Evolutionary conservation across 2,888 invertebrate genomes (phyloP).

Genomic region (Hirtodrosophila confusa): DNA sequence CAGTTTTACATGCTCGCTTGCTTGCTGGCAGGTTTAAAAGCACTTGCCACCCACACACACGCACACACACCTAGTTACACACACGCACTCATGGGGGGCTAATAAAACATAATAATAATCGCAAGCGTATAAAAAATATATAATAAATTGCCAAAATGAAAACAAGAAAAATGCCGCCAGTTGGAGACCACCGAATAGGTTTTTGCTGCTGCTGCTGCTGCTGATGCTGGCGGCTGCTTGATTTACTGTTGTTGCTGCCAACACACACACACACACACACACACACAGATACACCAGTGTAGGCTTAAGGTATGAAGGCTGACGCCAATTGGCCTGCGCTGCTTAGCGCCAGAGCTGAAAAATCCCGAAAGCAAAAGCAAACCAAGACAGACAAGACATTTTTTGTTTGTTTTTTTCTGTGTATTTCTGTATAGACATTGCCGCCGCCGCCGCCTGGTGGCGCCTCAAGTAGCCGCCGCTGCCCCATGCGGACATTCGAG

Average conservation of each 20-base stretch:
- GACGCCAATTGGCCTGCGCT: constrained; percentile 73
- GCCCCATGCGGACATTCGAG: constrained; percentile 51
- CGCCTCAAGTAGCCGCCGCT: constrained; percentile 72
- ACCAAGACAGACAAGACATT: constrained; percentile 46
- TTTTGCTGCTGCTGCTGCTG: constrained; percentile 41
- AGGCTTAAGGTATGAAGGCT: constrained; percentile 64
- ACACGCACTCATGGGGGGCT: constrained; percentile 18
- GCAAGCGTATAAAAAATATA: constrained; percentile 27
- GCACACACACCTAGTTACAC: constrained; percentile 3
- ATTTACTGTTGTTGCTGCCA: constrained; percentile 65
- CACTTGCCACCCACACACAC: constrained; percentile 34
- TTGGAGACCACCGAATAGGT: constrained; percentile 66
- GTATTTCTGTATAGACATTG: constrained; percentile 53
- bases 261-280: constrained; percentile 40
- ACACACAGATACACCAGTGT: constrained; percentile 9
- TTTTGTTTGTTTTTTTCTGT: constrained; percentile 15
- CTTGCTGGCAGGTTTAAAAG: not conserved
- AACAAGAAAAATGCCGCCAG: constrained; percentile 69
- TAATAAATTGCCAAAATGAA: constrained; percentile 60
- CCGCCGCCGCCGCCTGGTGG: constrained; percentile 62
- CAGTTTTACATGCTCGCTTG: no score
- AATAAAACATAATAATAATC: constrained; percentile 54
- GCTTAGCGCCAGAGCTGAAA: constrained; percentile 62
- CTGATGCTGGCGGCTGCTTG: constrained; percentile 62
- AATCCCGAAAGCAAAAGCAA: constrained; percentile 56